phyloP scores from a whole-genome alignment of 2,888 invertebrate species.

The Archips xylosteana region DNA sequence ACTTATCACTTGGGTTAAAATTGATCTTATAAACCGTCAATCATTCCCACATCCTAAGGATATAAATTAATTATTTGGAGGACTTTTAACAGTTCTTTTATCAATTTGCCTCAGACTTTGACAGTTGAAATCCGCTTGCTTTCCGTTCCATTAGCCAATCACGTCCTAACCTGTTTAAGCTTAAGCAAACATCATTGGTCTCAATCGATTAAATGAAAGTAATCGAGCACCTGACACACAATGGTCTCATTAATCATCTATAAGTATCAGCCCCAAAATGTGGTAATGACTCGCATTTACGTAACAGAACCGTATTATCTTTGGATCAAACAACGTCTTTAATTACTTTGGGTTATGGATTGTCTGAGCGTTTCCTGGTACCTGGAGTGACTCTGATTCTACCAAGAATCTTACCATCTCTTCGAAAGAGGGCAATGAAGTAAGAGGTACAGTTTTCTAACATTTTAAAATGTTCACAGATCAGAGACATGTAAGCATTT shows the following conservation, averaged over 20 bases:
- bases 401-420: background rate
- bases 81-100: background rate
- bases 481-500: no score
- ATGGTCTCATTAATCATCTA: conserved; percentile 42
- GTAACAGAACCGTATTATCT: conserved; percentile 33
- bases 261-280: conserved; percentile 35
- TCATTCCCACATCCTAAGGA: background rate
- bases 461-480: background rate
- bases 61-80: background rate
- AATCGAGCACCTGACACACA: conserved; percentile 28
- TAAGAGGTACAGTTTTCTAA: background rate
- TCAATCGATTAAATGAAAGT: conserved; percentile 39
- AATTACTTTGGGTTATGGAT: conserved; percentile 32
- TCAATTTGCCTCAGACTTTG: background rate
- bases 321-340: conserved; percentile 32
- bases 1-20: no score
- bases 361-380: conserved; percentile 20
- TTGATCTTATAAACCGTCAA: background rate
- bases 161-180: conserved; percentile 22
- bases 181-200: conserved; percentile 26
- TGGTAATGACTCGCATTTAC: conserved; percentile 34
- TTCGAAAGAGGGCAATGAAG: background rate
- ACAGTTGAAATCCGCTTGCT: conserved; percentile 20
- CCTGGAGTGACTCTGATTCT: background rate
- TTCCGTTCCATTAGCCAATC: conserved; percentile 28